A percentile compares a stretch with the other conserved stretches of the same genome.
Conservation (phyloP, 2,888 invertebrate species). For the Tachystola acroxantha region DNA sequence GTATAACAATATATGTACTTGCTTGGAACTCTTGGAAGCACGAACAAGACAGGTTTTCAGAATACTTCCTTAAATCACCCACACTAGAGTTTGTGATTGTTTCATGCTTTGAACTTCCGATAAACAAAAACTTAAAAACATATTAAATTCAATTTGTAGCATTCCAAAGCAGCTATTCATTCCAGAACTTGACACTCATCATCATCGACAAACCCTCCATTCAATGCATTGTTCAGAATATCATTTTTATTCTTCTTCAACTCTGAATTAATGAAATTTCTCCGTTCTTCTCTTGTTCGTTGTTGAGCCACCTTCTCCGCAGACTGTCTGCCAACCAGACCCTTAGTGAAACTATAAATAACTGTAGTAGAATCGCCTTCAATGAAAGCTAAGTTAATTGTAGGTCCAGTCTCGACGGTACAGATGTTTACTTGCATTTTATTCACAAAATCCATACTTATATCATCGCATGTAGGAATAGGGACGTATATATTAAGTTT, state of each 20-base stretch:
- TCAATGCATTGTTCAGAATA: constrained; percentile 55
- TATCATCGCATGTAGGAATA: constrained; percentile 42
- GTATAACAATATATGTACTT: too few species aligned
- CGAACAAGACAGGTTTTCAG: too few species aligned
- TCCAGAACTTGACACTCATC: constrained; percentile 52
- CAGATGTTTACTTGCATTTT: constrained; percentile 64
- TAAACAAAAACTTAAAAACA: too few species aligned
- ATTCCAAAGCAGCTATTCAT: constrained; percentile 18
- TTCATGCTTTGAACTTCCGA: too few species aligned
- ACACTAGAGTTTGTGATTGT: too few species aligned
- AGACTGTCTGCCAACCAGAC: constrained; percentile 42
- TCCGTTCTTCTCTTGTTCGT: constrained; percentile 45
- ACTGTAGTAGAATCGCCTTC: constrained; percentile 66
- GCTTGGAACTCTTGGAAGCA: too few species aligned
- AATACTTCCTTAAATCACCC: too few species aligned
- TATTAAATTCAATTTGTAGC: too few species aligned
- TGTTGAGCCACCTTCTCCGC: constrained; percentile 35
- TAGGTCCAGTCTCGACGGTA: constrained; percentile 59
- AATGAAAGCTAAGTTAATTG: constrained; percentile 59
- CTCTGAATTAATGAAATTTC: constrained; percentile 58
- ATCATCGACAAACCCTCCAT: constrained; percentile 62
- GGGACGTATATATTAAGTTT: constrained; percentile 69
- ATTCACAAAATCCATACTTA: constrained; percentile 51
- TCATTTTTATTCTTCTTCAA: constrained; percentile 45
- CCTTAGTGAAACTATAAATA: constrained; percentile 64